Evolutionary conservation across 2,888 invertebrate genomes (phyloP).

Genomic region (Calephelis perditalis): DNA sequence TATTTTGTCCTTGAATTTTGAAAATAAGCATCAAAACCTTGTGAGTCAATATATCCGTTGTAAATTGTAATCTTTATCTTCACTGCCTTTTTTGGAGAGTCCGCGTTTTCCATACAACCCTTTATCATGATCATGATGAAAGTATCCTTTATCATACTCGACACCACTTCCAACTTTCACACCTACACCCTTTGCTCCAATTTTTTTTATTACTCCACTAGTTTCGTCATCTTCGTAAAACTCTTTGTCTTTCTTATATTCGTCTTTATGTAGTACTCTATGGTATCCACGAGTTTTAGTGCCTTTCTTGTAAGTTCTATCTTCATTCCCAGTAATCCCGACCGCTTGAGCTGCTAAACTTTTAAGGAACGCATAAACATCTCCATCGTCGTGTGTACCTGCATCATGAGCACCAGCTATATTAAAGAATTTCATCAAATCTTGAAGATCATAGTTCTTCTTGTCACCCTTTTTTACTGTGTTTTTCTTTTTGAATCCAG

Average conservation of each 20-base stretch:
- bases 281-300: conserved; percentile 78
- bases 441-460: conserved; percentile 46
- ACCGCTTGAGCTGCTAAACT: conserved; percentile 54
- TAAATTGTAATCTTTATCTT: conserved; percentile 63
- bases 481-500: conserved; percentile 52
- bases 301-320: conserved; percentile 73
- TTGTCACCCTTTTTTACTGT: conserved; percentile 44
- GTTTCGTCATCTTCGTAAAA: conserved; percentile 78
- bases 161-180: conserved; percentile 62
- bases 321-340: conserved; percentile 59
- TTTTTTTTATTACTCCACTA: conserved; percentile 67
- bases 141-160: conserved; percentile 53
- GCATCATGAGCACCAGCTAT: conserved; percentile 45
- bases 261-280: conserved; percentile 78
- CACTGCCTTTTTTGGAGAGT: conserved; percentile 67
- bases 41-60: conserved; percentile 63
- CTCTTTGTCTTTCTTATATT: conserved; percentile 78
- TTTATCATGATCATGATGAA: conserved; percentile 59
- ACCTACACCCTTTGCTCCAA: conserved; percentile 67
- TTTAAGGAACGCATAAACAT: conserved; percentile 57
- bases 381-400: conserved; percentile 54
- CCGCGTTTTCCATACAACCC: conserved; percentile 68
- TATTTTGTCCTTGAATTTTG: conserved; percentile 33
- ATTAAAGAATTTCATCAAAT: conserved; percentile 53
- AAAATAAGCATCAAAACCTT: conserved; percentile 59